Conservation (phyloP, 2,113 vertebrate genomes). For the Odocoileus hemionus region DNA sequence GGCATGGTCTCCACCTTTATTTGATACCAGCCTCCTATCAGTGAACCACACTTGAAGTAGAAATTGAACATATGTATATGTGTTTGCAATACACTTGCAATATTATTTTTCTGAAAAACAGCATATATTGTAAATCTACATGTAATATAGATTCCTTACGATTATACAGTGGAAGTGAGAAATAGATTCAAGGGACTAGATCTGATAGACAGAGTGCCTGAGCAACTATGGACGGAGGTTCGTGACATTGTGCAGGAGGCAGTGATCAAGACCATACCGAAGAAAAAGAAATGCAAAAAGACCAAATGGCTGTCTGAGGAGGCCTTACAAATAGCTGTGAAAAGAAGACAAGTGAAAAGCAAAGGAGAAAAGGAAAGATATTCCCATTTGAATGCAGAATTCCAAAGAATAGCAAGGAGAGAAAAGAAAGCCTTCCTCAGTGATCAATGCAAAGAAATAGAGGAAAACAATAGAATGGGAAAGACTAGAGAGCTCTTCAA, state of each 20-base stretch:
- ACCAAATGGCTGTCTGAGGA: neutral
- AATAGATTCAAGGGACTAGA: neutral
- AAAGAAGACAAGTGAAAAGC: neutral
- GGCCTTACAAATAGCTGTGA: neutral
- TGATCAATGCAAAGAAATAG: neutral
- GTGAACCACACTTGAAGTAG: neutral
- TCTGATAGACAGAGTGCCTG: neutral
- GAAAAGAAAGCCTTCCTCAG: neutral
- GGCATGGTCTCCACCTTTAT: neutral
- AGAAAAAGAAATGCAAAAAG: neutral
- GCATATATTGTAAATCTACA: neutral
- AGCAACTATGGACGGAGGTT: fast-evolving
- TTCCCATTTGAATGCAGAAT: neutral
- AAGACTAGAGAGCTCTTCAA: neutral
- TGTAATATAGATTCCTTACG: neutral
- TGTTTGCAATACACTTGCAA: neutral
- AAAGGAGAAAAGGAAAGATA: neutral
- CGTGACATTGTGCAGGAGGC: neutral
- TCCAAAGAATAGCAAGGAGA: neutral
- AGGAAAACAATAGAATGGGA: neutral
- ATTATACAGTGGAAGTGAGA: neutral
- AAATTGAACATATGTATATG: neutral
- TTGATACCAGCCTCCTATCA: neutral
- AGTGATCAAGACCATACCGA: neutral
- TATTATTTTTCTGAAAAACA: neutral